These are phyloP conservation scores for Xestia xanthographa DNA, from an alignment of 2,888 invertebrate genomes.

Conservation along the genomic window DNA sequence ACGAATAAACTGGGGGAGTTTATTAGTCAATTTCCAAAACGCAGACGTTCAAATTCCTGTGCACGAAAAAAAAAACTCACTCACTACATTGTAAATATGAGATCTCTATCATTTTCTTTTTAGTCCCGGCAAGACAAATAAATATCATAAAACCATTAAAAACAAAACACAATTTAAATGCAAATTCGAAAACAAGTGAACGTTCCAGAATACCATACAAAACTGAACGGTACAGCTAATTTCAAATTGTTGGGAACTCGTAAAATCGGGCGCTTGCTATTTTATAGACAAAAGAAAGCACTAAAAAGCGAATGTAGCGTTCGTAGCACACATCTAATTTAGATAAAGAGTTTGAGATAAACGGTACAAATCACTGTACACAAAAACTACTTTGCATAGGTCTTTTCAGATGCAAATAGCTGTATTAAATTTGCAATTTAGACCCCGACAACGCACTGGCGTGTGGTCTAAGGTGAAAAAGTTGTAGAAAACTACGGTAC, in stretches of 20 bases:
- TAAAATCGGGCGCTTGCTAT: conserved; percentile 67
- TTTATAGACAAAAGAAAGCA: conserved; percentile 71
- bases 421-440: conserved; percentile 90
- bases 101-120: conserved; percentile 5
- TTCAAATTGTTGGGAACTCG: conserved; percentile 46
- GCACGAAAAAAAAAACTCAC: neutral
- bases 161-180: conserved; percentile 53
- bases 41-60: neutral
- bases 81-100: neutral
- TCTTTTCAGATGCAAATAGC: conserved; percentile 89
- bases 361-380: conserved; percentile 87
- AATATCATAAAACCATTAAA: conserved; percentile 50
- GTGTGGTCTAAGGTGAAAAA: conserved; percentile 68
- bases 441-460: conserved; percentile 82
- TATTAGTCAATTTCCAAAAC: conserved; percentile 1
- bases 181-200: conserved; percentile 55
- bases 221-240: conserved; percentile 53
- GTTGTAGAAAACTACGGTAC: too few species aligned
- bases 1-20: neutral
- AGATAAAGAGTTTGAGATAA: conserved; percentile 87
- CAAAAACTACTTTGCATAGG: conserved; percentile 84
- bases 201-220: conserved; percentile 37
- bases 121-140: conserved; percentile 32
- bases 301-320: conserved; percentile 70
- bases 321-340: conserved; percentile 81